Conservation (phyloP, 1,140 invertebrate genomes). For the Daktulosphaira vitifoliae region DNA sequence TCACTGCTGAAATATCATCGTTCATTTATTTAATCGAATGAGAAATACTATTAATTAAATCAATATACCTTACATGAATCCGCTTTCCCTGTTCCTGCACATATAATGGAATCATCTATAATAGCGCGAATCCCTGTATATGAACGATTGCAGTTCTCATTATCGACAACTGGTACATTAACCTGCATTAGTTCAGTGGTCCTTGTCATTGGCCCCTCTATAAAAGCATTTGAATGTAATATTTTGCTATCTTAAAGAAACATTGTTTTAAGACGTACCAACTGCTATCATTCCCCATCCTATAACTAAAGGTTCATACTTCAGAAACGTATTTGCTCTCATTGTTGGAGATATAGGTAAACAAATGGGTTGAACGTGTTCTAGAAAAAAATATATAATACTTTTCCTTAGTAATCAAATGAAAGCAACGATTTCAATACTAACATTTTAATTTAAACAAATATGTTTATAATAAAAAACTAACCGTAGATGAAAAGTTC, state of each 20-base stretch:
- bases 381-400: constrained; percentile 42
- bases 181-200: constrained; percentile 54
- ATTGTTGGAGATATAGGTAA: constrained; percentile 52
- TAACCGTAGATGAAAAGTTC: too few relatives aligned
- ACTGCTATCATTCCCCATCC: constrained; percentile 63
- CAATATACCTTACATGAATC: background rate
- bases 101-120: constrained; percentile 8
- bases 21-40: too few relatives aligned
- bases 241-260: too few relatives aligned
- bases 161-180: constrained; percentile 60
- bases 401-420: background rate
- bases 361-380: constrained; percentile 63
- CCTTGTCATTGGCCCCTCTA: constrained; percentile 57
- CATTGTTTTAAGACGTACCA: too few relatives aligned
- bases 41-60: too few relatives aligned
- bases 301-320: constrained; percentile 54
- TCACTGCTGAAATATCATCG: too few relatives aligned
- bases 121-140: background rate
- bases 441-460: background rate
- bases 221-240: too few relatives aligned
- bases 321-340: constrained; percentile 46
- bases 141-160: constrained; percentile 48
- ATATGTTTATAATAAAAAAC: too few relatives aligned
- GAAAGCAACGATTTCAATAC: background rate
- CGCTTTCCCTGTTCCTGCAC: too few relatives aligned